Base-by-base conservation (phyloP, 2,888 invertebrate species). In the Drosophila diplacantha region DNA sequence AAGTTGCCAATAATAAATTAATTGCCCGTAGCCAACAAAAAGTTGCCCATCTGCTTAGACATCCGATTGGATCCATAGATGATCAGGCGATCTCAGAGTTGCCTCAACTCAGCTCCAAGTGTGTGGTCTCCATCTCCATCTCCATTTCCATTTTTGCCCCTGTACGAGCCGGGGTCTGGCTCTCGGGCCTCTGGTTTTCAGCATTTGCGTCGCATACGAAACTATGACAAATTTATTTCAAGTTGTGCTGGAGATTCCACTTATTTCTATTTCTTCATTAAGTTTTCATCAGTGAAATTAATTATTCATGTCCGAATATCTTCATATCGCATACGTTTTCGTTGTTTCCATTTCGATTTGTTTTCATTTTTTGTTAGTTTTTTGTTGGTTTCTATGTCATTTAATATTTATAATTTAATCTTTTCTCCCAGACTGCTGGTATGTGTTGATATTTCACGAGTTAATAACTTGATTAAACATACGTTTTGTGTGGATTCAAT, bases 221-320 rank as follows among this genome's bases (percentile, higher is more conserved):
- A 82, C 85, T 81, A 81, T 85, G 85, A 85, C 85, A 85, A 85
- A 85, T 85, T 79, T 77, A 77, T 81, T 81, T 85, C 69, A 71
- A 76, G 70, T 76, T 64, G 70, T 43, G 68, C 37, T 51, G 69
- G 65, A 79, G 72, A 80, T 72, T 77, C 72, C 72, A 65, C 70
- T 69, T 67, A 67, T 82, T 75, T 74, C 77, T 75, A 81, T 83
- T 81, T 83, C 75, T 82, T 83, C 84, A 82, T 81, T 83, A 77
- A 80, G 81, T 84, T 84, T 84, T 83, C 84, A 81, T 83, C 84
- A 81, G 83, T 72, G 75, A 75, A 69, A 84, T 82, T 83, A 84
- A 84, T 82, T 82, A 82, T 82, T 84, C 84, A 84, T 84, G 84
- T 81, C 83, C 75, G 66, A 84, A 81, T 84, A 81, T 78, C 78